Conservation (phyloP, 1,140 invertebrate genomes). For the Diabrotica virgifera region DNA sequence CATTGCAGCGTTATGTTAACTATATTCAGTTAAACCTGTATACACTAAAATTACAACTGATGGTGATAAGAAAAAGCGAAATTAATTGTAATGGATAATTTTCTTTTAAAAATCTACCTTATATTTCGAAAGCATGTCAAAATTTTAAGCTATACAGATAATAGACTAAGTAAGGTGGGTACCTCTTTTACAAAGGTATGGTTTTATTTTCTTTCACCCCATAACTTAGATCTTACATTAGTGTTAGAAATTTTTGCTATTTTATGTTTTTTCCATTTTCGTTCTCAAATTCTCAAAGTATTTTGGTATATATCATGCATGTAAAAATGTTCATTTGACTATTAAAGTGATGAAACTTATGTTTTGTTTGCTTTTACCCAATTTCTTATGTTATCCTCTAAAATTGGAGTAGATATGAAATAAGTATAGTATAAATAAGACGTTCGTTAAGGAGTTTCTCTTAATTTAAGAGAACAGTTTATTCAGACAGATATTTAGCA, state of each 20-base stretch:
- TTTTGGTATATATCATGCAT: constrained; percentile 40
- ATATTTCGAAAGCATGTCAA: constrained; percentile 8
- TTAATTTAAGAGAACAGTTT: no score
- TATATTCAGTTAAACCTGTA: no score
- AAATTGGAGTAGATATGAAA: no score
- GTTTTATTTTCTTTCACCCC: constrained; percentile 26
- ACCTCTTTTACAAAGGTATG: constrained; percentile 31
- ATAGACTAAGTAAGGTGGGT: constrained; percentile 29
- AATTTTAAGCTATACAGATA: background rate
- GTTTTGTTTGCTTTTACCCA: no score
- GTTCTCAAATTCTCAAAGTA: constrained; percentile 30
- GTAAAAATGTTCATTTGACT: constrained; percentile 45
- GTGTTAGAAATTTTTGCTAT: constrained; percentile 29
- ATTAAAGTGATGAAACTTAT: constrained; percentile 34
- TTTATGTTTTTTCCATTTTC: constrained; percentile 23
- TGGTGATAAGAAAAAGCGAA: no score
- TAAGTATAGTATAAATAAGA: no score
- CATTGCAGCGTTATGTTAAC: no score
- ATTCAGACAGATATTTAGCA: no score
- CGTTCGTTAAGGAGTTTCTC: no score
- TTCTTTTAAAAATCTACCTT: background rate
- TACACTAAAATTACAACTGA: no score
- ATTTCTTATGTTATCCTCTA: no score
- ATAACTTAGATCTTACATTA: constrained; percentile 31
- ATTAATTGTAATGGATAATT: no score